Base-by-base conservation (phyloP, 2,888 invertebrate species). In the Drosophila borborema region DNA sequence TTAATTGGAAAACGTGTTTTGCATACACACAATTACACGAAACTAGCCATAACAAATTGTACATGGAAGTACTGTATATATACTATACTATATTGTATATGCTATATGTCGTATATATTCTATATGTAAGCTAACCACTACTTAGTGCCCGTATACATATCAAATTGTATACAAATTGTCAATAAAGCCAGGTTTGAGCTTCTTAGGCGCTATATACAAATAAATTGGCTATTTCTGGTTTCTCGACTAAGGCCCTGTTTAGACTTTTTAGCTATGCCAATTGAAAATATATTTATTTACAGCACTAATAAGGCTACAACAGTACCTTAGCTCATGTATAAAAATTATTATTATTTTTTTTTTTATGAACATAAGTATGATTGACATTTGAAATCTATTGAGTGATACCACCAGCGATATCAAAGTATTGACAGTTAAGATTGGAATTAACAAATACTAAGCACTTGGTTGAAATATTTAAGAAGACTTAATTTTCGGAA, bases 1-100 rank as follows among this genome's bases (percentile, higher is more conserved):
- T 81, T 86, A 91, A 90, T 90, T 81, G 76, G 69, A 88, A 84
- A 91, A 90, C 91, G 90, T 86, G 90, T 90, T 90, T 91, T 90
- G 83, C 81, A 90, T 90, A 78, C 67, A 28, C 16, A 34, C 54
- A 66, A 54, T 71, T 72, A 68, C 56, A 64, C 56, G 48, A 73
- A 82, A 81, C 74, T 63, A 62, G 70, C 65, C 77, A 71, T 60
- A 75, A 76, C 66, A 58, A 66, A 54, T 70, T 9, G 16, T 55
- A 38, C 28, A 41, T 23, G 48, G 16, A 46, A 41, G n/a, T 41
- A 55, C 9, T 31, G 6, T 51, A 20, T 61, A 18, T 45, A 51
- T 34, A 48, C 46, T 38, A 20, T 41, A 49, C 2, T n/a, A 41
- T 41, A 41, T n/a, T 16, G 36, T 36, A 12, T 36, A 41, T 14